Base-by-base conservation (phyloP, 1,140 invertebrate species). In the Diachasma alloeum region DNA sequence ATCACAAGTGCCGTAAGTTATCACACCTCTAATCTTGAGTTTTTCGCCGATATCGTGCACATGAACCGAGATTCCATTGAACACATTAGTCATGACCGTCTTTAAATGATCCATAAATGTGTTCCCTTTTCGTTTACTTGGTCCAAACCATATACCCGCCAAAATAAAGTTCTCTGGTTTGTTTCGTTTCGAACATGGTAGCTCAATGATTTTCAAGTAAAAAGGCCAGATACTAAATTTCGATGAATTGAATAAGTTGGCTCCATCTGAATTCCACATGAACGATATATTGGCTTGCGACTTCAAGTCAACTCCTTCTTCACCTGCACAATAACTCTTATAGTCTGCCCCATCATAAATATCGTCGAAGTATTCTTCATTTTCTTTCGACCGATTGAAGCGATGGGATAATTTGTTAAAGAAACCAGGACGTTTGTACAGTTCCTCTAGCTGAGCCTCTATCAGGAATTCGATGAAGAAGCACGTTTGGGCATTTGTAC, bases 301-400 rank as follows among this genome's bases (percentile, higher is more conserved):
- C 10, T 26, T 26, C 8, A 4, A 8, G 10, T 4, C 4, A 1
- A 3, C n/a, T n/a, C n/a, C n/a, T n/a, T n/a, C n/a, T n/a, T n/a
- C n/a, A n/a, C n/a, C n/a, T n/a, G n/a, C n/a, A 59, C 63, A 48
- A 31, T 79, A 48, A 4, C 76, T 48, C 37, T 78, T 81, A 66
- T 81, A 82, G n/a, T 82, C 22, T 4, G 39, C n/a, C 3, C 80
- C 80, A 67, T 82, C 81, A 22, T 79, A 81, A 11, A 83, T 81
- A 19, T 81, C 81, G 56, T 78, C 74, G 10, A 74, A 79, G 76
- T 69, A 77, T 8, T 66, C 24, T 4, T 15, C 17, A 77, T 72
- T 69, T 71, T 74, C 13, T 78, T 37, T 82, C 22, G 39, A n/a
- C 11, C 79, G 59, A 48, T 39, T 67, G 24, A 22, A 72, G 13